These are phyloP conservation scores for Drosophila melanosoma DNA, from an alignment of 2,888 invertebrate genomes.

Conservation along the genomic window DNA sequence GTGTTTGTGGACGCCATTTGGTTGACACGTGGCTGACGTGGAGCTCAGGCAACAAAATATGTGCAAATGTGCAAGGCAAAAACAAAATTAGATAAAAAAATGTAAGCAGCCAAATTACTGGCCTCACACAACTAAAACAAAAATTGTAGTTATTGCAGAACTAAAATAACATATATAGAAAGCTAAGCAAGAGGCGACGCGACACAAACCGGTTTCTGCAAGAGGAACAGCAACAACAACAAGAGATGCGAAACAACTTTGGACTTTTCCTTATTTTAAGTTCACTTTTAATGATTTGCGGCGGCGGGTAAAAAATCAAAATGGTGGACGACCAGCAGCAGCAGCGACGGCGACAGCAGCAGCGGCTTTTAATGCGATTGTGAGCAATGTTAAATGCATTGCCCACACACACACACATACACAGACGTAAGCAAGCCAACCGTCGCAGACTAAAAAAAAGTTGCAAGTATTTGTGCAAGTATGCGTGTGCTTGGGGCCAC, in stretches of 20 bases:
- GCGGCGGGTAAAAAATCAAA: constrained; percentile 78
- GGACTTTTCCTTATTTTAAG: constrained; percentile 79
- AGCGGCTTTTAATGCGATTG: constrained; percentile 79
- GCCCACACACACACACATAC: constrained; percentile 49
- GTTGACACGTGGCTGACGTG: constrained; percentile 74
- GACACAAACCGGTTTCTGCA: constrained; percentile 69
- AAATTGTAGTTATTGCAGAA: constrained; percentile 6
- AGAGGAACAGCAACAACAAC: constrained; percentile 28
- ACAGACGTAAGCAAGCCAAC: constrained; percentile 38
- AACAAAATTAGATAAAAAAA: constrained; percentile 28
- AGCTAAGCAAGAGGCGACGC: constrained; percentile 43
- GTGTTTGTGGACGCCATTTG: constrained; percentile 73
- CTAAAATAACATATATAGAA: constrained; percentile 20
- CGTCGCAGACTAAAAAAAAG: constrained; percentile 49
- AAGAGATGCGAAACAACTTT: constrained; percentile 59
- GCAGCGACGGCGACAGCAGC: constrained; percentile 47
- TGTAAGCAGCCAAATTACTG: constrained; percentile 24
- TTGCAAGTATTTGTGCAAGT: constrained; percentile 42
- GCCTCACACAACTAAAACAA: constrained; percentile 17
- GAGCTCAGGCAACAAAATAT: constrained; percentile 47
- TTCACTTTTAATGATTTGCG: constrained; percentile 78
- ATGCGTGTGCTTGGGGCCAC: constrained; percentile 63
- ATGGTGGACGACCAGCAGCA: constrained; percentile 76
- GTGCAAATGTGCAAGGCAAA: constrained; percentile 45
- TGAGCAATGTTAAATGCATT: constrained; percentile 79